Conservation (phyloP, 1,140 invertebrate genomes). For the Aphidius gifuensis region DNA sequence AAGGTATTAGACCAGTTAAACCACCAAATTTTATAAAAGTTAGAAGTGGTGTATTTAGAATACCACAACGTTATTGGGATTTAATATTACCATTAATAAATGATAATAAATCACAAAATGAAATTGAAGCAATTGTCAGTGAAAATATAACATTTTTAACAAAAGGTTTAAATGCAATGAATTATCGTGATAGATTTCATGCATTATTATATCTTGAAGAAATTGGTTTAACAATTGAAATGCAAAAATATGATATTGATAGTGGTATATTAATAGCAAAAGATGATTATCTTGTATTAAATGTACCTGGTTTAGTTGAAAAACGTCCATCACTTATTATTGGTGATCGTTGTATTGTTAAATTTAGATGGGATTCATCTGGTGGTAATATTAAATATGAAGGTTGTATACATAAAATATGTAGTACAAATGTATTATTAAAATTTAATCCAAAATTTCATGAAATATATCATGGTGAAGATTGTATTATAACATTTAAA, state of each 20-base stretch:
- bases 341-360: slow-evolving; percentile 70
- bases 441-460: slow-evolving; percentile 76
- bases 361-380: slow-evolving; percentile 39
- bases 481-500: slow-evolving; percentile 63
- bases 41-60: slow-evolving; percentile 53
- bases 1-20: slow-evolving; percentile 59
- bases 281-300: slow-evolving; percentile 69
- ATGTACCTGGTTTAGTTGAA: slow-evolving; percentile 78
- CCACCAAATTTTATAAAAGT: slow-evolving; percentile 58
- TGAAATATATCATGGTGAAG: slow-evolving; percentile 63
- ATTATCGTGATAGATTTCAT: slow-evolving; percentile 67
- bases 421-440: slow-evolving; percentile 63
- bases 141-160: slow-evolving; percentile 53
- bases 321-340: slow-evolving; percentile 78
- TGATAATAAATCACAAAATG: slow-evolving; percentile 42
- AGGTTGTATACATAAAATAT: slow-evolving; percentile 77
- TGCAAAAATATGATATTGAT: slow-evolving; percentile 69
- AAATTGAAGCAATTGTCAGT: slow-evolving; percentile 44
- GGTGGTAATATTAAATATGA: slow-evolving; percentile 59
- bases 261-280: slow-evolving; percentile 61
- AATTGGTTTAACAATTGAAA: slow-evolving; percentile 61
- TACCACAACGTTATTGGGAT: slow-evolving; percentile 60
- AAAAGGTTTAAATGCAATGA: slow-evolving; percentile 53
- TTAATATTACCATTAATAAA: slow-evolving; percentile 50
- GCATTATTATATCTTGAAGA: slow-evolving; percentile 77